Evolutionary conservation across 2,888 invertebrate genomes (phyloP).

Genomic region (Eustalomyia histrio): DNA sequence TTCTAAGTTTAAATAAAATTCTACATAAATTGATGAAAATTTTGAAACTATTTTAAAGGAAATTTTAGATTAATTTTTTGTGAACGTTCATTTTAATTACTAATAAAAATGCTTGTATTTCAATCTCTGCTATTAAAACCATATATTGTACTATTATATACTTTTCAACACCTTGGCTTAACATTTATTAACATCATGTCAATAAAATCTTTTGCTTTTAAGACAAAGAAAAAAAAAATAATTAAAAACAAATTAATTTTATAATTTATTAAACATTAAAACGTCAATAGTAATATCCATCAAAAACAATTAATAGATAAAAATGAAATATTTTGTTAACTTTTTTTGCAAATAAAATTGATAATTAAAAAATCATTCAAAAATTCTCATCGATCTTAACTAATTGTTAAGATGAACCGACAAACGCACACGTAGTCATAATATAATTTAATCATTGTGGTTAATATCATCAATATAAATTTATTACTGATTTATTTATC

Average conservation of each 20-base stretch:
- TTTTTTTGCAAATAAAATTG: not conserved
- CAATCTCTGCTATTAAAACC: too few species aligned
- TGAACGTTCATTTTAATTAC: too few species aligned
- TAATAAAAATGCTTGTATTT: too few species aligned
- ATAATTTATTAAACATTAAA: constrained; percentile 10
- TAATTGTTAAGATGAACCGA: not conserved
- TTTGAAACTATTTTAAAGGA: too few species aligned
- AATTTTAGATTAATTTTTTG: too few species aligned
- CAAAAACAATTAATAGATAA: constrained; percentile 14
- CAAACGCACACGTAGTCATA: too few species aligned
- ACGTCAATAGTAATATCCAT: constrained; percentile 5
- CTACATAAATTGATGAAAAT: too few species aligned
- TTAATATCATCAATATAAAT: not conserved
- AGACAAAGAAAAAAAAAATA: not conserved
- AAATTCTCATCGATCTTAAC: constrained; percentile 22
- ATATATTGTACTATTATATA: too few species aligned
- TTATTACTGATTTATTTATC: not conserved
- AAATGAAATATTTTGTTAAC: constrained; percentile 7
- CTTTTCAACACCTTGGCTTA: not conserved
- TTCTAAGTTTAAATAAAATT: too few species aligned
- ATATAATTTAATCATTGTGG: not conserved
- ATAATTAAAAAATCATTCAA: constrained; percentile 35
- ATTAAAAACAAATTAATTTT: not conserved
- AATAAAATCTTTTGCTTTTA: not conserved
- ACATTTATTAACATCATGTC: not conserved